Evolutionary conservation across 2,797 vertebrate genomes (phyloP).

Genomic region (Alouatta caraya): DNA sequence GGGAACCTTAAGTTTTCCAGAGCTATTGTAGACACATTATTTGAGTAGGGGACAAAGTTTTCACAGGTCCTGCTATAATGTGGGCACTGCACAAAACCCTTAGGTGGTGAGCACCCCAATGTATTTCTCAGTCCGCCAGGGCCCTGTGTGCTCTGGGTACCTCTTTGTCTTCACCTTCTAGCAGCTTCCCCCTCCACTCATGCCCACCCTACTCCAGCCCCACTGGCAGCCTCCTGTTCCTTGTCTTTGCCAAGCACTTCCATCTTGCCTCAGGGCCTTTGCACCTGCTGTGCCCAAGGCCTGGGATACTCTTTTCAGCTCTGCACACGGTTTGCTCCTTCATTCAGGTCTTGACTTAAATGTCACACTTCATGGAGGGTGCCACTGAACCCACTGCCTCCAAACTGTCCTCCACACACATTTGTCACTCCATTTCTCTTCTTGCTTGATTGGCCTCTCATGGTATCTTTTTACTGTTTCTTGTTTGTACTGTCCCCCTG

Average conservation of each 20-base stretch:
- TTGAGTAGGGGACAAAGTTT: not conserved
- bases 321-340: fast-evolving
- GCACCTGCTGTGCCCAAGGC: not conserved
- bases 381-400: not conserved
- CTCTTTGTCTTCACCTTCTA: not conserved
- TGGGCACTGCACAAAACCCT: not conserved
- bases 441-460: not conserved
- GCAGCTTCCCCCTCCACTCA: not conserved
- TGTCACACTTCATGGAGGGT: not conserved
- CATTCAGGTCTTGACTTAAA: not conserved
- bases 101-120: not conserved
- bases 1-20: not conserved
- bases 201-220: not conserved
- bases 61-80: fast-evolving
- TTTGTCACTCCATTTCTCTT: not conserved
- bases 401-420: fast-evolving
- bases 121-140: not conserved
- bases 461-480: not conserved
- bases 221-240: not conserved
- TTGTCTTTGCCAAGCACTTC: not conserved
- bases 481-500: not conserved
- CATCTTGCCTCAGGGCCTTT: not conserved
- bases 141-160: fast-evolving
- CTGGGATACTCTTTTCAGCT: not conserved
- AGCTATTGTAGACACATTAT: no score